Evolutionary conservation across 2,113 vertebrate genomes (phyloP).

Genomic region (Myodes glareolus): DNA sequence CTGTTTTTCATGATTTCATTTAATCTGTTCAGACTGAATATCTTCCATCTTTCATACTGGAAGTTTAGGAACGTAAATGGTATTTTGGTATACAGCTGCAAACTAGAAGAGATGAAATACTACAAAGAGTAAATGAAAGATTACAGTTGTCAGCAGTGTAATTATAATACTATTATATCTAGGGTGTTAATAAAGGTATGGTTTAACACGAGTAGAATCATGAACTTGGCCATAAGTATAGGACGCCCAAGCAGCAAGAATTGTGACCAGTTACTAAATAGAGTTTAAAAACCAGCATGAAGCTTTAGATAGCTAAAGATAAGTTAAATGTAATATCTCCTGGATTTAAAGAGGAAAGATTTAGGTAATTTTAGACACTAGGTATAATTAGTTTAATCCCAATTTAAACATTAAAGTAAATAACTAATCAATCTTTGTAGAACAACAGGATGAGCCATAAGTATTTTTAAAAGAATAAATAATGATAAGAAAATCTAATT

Average conservation of each 20-base stretch:
- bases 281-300: constrained; percentile 37
- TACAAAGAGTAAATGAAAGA: not conserved
- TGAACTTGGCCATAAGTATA: not conserved
- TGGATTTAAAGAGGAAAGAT: constrained; percentile 52
- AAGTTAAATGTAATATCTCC: constrained; percentile 48
- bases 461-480: constrained; percentile 75
- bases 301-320: constrained; percentile 52
- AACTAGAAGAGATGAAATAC: constrained; percentile 14
- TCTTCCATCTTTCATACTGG: not conserved
- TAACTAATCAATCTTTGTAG: constrained; percentile 63
- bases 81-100: not conserved
- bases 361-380: constrained; percentile 54
- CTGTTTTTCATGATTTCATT: not conserved
- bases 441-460: constrained; percentile 55
- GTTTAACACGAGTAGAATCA: not conserved
- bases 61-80: not conserved
- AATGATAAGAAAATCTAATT: constrained; percentile 79
- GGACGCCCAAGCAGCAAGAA: not conserved
- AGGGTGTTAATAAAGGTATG: not conserved
- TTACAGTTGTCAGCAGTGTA: not conserved
- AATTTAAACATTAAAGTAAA: constrained; percentile 68
- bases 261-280: constrained; percentile 22
- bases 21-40: not conserved
- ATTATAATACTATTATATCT: not conserved
- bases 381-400: constrained; percentile 62